Conservation (phyloP, 1,140 invertebrate genomes). For the Drosophila elegans region DNA sequence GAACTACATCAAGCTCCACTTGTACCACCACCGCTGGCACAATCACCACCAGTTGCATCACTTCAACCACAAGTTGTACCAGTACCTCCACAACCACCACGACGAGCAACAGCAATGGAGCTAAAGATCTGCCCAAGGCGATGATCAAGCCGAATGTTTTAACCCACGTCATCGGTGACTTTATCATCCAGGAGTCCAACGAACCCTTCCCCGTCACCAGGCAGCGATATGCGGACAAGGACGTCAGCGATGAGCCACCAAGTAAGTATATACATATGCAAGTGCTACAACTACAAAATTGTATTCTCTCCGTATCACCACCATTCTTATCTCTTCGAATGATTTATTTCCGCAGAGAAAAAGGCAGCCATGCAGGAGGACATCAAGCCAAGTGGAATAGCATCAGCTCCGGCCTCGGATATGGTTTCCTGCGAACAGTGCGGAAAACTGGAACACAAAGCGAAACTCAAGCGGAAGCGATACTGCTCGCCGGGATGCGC, state of each 20-base stretch:
- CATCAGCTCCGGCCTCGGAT: slow-evolving; percentile 70
- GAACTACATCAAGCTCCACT: slow-evolving; percentile 7
- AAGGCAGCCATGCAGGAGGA: slow-evolving; percentile 82
- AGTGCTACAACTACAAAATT: too few species aligned
- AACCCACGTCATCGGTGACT: slow-evolving; percentile 98
- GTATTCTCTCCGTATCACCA: background rate
- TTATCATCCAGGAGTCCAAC: slow-evolving; percentile 97
- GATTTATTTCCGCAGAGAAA: slow-evolving; percentile 73
- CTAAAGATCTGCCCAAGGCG: slow-evolving; percentile 93
- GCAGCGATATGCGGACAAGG: slow-evolving; percentile 85
- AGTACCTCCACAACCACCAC: slow-evolving; percentile 26
- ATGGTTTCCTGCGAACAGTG: slow-evolving; percentile 92
- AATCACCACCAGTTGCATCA: slow-evolving; percentile 24
- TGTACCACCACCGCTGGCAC: slow-evolving; percentile 9
- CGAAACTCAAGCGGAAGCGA: slow-evolving; percentile 91
- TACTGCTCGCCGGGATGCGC: slow-evolving; percentile 88
- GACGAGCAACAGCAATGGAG: slow-evolving; percentile 39
- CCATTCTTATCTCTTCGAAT: too few species aligned
- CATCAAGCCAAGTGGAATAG: slow-evolving; percentile 35
- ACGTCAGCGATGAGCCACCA: slow-evolving; percentile 90
- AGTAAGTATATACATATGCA: slow-evolving; percentile 51
- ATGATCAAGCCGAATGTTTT: slow-evolving; percentile 98
- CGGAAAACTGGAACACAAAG: slow-evolving; percentile 89
- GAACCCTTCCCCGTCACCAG: slow-evolving; percentile 95
- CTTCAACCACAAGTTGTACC: slow-evolving; percentile 16